Conservation (phyloP, 2,888 invertebrate genomes). For the Thymelicus lineola region DNA sequence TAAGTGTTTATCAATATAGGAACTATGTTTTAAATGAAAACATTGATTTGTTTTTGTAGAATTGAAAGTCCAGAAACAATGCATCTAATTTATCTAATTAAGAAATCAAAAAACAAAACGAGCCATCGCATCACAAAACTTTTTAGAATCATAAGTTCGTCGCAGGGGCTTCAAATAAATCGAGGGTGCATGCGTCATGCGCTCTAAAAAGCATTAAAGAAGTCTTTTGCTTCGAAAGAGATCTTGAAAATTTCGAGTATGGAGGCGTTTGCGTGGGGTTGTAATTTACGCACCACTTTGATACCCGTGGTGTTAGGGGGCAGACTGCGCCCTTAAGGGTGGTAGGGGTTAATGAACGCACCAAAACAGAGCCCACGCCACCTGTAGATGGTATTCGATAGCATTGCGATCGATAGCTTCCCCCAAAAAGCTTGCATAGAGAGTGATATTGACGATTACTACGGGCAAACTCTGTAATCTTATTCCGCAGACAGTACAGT, state of each 20-base stretch:
- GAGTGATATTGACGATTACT: conserved; percentile 5
- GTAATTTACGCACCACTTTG: conserved; percentile 43
- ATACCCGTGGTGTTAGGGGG: conserved; percentile 39
- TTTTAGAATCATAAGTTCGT: conserved; percentile 13
- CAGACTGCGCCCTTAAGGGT: conserved; percentile 63
- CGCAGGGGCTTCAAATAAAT: conserved; percentile 7
- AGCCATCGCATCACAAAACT: neutral
- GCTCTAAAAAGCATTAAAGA: conserved; percentile 35
- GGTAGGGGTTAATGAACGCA: conserved; percentile 69
- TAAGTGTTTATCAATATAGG: no score
- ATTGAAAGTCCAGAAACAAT: neutral
- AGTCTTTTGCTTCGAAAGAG: conserved; percentile 30
- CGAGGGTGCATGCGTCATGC: conserved; percentile 33
- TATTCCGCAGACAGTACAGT: neutral
- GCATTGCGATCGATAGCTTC: conserved; percentile 38
- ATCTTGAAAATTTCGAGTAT: conserved; percentile 40
- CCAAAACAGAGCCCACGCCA: conserved; percentile 67
- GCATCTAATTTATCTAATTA: conserved; percentile 15
- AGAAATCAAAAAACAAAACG: conserved; percentile 1
- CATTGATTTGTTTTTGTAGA: no score
- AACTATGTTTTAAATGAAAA: no score
- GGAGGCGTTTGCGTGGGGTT: conserved; percentile 58
- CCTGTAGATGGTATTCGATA: conserved; percentile 59
- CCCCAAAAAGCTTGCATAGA: conserved; percentile 16
- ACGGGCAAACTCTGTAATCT: neutral